phyloP scores from a whole-genome alignment of 2,888 invertebrate genomes.

The Nomada lathburiana region DNA sequence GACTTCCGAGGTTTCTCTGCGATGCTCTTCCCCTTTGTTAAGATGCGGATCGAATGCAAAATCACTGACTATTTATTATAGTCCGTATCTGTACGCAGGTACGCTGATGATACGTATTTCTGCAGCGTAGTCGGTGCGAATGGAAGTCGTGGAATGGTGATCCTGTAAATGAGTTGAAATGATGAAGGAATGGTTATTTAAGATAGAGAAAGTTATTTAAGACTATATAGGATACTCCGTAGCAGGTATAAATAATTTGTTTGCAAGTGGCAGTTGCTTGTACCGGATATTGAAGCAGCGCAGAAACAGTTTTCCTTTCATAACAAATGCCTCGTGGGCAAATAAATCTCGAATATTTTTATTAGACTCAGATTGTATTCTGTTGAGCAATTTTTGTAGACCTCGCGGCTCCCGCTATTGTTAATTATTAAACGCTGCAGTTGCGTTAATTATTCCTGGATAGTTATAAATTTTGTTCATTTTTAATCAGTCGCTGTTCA shows the following conservation, averaged over 20 bases:
- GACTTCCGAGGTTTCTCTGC: conserved; percentile 49
- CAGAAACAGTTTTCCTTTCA: background rate
- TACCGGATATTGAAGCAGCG: no score
- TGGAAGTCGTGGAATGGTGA: background rate
- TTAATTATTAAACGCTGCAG: no score
- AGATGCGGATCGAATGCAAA: conserved; percentile 39
- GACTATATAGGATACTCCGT: no score
- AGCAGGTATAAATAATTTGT: no score
- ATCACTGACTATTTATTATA: conserved; percentile 38
- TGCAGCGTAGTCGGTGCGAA: background rate
- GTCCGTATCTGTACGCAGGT: background rate
- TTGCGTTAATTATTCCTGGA: background rate
- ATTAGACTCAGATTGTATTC: background rate
- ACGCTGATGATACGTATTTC: background rate
- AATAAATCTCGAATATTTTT: background rate
- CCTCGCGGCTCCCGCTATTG: no score
- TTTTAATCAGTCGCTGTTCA: background rate
- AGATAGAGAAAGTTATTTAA: no score
- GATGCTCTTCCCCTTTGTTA: conserved; percentile 32
- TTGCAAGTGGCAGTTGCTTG: no score
- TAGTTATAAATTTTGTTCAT: background rate
- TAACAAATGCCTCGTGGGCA: background rate
- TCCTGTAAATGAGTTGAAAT: no score
- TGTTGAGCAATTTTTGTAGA: no score
- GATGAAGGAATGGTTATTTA: no score